Percentiles rank a stretch among this genome's conserved stretches.
Conservation (phyloP, 2,888 invertebrate species). For the Tetheella fluctuosa region DNA sequence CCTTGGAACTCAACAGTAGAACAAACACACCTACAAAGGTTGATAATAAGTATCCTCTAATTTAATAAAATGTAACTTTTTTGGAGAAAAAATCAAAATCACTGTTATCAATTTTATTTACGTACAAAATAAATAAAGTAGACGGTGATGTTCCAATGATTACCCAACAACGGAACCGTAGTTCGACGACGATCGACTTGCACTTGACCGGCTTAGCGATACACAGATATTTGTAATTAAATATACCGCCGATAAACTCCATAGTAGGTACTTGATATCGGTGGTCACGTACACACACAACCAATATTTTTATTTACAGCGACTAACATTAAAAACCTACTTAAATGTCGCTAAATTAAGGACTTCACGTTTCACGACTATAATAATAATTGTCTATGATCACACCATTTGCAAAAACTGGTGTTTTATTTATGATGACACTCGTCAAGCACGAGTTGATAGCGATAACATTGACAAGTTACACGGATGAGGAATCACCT, state of each 20-base stretch:
- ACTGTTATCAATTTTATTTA: neutral
- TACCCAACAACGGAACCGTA: neutral
- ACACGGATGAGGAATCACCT: constrained; percentile 39
- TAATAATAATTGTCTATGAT: constrained; percentile 16
- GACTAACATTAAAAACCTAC: neutral
- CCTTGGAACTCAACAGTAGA: neutral
- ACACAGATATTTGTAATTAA: constrained; percentile 36
- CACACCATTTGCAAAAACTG: constrained; percentile 25
- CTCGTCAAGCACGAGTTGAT: constrained; percentile 19
- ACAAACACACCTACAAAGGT: neutral
- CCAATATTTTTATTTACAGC: neutral
- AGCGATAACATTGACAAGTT: constrained; percentile 43
- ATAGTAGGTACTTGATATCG: constrained; percentile 25
- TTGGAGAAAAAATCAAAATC: neutral
- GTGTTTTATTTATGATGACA: constrained; percentile 10
- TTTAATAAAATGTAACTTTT: no score
- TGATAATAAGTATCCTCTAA: no score
- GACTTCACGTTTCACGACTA: constrained; percentile 10
- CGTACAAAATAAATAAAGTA: no score
- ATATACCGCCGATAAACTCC: constrained; percentile 39
- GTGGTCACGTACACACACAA: constrained; percentile 40
- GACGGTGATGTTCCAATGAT: neutral
- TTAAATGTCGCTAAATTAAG: neutral
- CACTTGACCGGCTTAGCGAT: constrained; percentile 25
- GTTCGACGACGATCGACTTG: constrained; percentile 11